These are phyloP conservation scores for Nannoperca australis DNA, from an alignment of 2,797 vertebrate species.

Conservation along the genomic window DNA sequence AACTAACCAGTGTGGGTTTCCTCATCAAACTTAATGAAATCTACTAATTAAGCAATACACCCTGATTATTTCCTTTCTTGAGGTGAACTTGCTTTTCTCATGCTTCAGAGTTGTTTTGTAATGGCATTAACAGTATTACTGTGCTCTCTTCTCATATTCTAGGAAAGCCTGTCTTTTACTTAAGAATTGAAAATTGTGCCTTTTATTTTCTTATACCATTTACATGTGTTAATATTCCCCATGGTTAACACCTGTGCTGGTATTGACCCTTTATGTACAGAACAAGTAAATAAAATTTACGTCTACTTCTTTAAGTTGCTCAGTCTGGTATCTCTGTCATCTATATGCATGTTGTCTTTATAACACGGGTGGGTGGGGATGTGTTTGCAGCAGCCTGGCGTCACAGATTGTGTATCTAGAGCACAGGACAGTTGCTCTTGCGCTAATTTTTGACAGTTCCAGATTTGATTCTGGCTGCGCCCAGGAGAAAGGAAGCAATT, in stretches of 20 bases:
- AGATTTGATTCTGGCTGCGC: slow-evolving; percentile 72
- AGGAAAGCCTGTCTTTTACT: slow-evolving; percentile 87
- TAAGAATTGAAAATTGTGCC: slow-evolving; percentile 91
- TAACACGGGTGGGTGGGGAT: slow-evolving; percentile 7
- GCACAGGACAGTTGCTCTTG: slow-evolving; percentile 61
- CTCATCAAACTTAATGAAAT: slow-evolving; percentile 64
- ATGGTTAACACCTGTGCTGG: slow-evolving; percentile 90
- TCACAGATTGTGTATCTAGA: slow-evolving; percentile 71
- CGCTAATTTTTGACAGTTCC: slow-evolving; percentile 75
- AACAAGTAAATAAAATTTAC: slow-evolving; percentile 95
- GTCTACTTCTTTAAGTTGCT: slow-evolving; percentile 86
- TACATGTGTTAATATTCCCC: slow-evolving; percentile 91
- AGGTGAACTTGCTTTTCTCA: slow-evolving; percentile 68
- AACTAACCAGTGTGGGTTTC: slow-evolving; percentile 54
- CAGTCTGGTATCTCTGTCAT: slow-evolving; percentile 45
- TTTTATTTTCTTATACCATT: slow-evolving; percentile 95
- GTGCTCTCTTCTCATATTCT: slow-evolving; percentile 91
- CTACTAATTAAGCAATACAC: slow-evolving; percentile 84
- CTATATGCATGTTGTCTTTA: not conserved
- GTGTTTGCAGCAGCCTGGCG: slow-evolving; percentile 30
- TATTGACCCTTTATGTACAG: slow-evolving; percentile 92
- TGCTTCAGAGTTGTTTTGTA: slow-evolving; percentile 87
- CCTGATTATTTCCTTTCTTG: slow-evolving; percentile 66
- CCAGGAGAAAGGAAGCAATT: slow-evolving; percentile 87
- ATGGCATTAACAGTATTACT: slow-evolving; percentile 99